Evolutionary conservation across 2,113 vertebrate genomes (phyloP).

Genomic region (Cervus canadensis): DNA sequence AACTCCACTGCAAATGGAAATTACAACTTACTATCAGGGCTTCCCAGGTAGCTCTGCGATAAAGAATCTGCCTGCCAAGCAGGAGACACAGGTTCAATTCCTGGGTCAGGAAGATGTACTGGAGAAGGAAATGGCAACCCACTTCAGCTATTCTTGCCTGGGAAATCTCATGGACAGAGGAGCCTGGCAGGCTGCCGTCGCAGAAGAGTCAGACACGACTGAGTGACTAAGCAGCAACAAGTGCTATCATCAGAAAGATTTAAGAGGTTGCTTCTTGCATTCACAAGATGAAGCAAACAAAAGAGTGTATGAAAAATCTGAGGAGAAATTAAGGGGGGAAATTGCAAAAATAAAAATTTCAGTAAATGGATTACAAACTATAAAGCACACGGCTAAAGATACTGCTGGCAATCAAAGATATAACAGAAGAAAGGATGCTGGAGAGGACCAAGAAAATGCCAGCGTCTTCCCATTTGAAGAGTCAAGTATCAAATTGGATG

Average conservation of each 20-base stretch:
- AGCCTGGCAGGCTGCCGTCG: not conserved
- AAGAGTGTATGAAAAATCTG: not conserved
- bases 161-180: not conserved
- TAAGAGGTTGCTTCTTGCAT: not conserved
- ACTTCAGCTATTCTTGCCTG: not conserved
- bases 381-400: not conserved
- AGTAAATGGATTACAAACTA: not conserved
- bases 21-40: not conserved
- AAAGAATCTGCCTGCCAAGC: not conserved
- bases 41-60: not conserved
- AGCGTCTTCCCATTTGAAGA: not conserved
- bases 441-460: not conserved
- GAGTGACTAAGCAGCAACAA: not conserved
- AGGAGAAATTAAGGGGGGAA: not conserved
- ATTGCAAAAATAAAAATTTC: not conserved
- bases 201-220: not conserved
- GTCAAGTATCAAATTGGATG: not conserved
- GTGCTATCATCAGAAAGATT: not conserved
- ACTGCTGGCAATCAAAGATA: not conserved
- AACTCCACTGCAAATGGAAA: rapidly evolving
- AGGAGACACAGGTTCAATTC: not conserved
- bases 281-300: not conserved
- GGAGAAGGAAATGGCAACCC: not conserved
- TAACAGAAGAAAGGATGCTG: not conserved
- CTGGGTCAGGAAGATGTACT: not conserved